Evolutionary conservation across 1,140 invertebrate species (phyloP), one percentile per base, ranked within the genome.

Genomic region (Scaptomyza hsui): DNA sequence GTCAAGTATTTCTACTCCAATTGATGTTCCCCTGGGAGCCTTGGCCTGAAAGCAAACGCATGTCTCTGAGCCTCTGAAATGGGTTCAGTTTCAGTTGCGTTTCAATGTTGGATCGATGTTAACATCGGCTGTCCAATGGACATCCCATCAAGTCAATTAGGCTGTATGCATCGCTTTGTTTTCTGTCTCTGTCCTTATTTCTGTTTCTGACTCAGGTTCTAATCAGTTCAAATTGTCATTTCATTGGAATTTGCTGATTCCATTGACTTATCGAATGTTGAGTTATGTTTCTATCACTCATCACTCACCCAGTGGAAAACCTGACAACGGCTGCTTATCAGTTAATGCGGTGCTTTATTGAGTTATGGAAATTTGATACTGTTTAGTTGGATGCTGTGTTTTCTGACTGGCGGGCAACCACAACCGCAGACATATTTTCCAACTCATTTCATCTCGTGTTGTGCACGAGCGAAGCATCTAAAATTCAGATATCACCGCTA

Each of bases 401-500:
- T 47, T 35, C 32, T 21, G 49, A 5, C 41, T 15, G 61, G 4
- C 21, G 51, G 49, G 12, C 39, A 51, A 59, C 71, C 67, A 7
- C 39, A 51, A 59, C 71, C 67, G 39, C 72, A 78, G 64, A 81
- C 89, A 89, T 76, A 90, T 90, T 90, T 90, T 90, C 80, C 83
- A 80, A 86, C 61, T 82, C 89, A 90, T 86, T 90, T 82, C 70
- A 65, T 75, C 16, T 75, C 44, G 71, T 51, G 71, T 75, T 65
- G 53, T 55, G 57, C 24, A 16, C n/a, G 12, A 19, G 7, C 42
- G 26, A 45, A 64, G 53, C 77, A 88, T 72, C 77, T 73, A 51
- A 85, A 82, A 88, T 74, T 82, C 86, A 89, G 83, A 89, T 83
- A 75, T 86, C 78, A 74, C 55, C 63, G 77, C 51, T 73, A 70